Evolutionary conservation across 2,888 invertebrate genomes (phyloP).

Genomic region (Junonia oenone): DNA sequence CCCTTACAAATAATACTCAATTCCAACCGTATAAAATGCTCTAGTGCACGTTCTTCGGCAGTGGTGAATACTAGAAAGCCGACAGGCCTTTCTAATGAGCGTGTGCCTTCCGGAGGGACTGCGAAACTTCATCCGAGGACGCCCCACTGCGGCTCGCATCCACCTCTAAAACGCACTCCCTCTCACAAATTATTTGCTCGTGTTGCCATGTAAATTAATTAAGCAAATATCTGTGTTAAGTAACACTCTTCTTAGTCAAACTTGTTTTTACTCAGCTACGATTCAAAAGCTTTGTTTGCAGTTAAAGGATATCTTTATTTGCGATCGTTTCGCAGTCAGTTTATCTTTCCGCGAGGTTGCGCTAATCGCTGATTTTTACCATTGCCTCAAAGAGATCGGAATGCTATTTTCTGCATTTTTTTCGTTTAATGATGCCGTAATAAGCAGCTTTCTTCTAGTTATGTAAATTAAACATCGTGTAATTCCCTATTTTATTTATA

Average conservation of each 20-base stretch:
- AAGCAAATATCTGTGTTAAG: not conserved
- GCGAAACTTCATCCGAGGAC: constrained; percentile 44
- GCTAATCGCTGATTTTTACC: constrained; percentile 10
- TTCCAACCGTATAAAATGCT: constrained; percentile 39
- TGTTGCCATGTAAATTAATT: constrained; percentile 1
- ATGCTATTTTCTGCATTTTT: not conserved
- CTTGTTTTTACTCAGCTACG: not conserved
- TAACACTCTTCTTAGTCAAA: not conserved
- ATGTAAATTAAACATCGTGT: no score
- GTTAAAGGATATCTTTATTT: constrained; percentile 13
- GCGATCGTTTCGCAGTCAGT: constrained; percentile 10
- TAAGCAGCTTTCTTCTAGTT: not conserved
- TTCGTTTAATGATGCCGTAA: not conserved
- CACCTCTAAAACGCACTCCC: constrained; percentile 21
- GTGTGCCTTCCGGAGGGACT: constrained; percentile 45
- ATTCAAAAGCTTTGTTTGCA: constrained; percentile 12
- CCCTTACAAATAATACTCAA: constrained; percentile 41
- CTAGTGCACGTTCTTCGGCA: constrained; percentile 29
- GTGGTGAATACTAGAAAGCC: constrained; percentile 42
- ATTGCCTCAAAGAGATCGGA: constrained; percentile 10
- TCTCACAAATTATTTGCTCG: constrained; percentile 15
- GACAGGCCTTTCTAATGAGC: constrained; percentile 63
- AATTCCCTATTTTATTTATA: no score
- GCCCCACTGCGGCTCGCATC: constrained; percentile 30
- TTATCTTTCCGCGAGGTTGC: constrained; percentile 17